Evolutionary conservation across 2,888 invertebrate genomes (phyloP).

Genomic region (Lordiphosa fenestrarum): DNA sequence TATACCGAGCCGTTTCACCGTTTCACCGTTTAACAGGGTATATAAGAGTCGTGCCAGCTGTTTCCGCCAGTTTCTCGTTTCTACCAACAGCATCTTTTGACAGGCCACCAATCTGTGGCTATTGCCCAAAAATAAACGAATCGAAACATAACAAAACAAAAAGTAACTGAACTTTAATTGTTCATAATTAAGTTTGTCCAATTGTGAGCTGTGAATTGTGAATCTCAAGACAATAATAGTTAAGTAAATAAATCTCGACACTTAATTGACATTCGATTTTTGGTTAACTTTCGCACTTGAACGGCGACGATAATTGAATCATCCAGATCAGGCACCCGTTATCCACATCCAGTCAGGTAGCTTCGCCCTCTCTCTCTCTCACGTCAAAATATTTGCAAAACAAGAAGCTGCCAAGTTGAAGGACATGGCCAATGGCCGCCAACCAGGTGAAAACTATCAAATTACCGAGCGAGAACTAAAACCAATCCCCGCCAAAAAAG

Average conservation of each 20-base stretch:
- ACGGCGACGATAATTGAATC: constrained; percentile 1
- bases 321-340: constrained; percentile 45
- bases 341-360: constrained; percentile 14
- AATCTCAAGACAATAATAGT: constrained; percentile 42
- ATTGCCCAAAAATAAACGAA: constrained; percentile 48
- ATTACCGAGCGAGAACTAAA: neutral
- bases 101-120: constrained; percentile 18
- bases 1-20: no score
- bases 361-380: constrained; percentile 6
- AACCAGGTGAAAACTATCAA: constrained; percentile 15
- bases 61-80: constrained; percentile 19
- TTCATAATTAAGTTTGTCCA: constrained; percentile 69
- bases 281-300: constrained; percentile 69
- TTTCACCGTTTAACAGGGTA: no score
- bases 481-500: neutral
- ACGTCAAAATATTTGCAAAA: constrained; percentile 75
- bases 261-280: constrained; percentile 65
- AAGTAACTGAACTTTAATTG: constrained; percentile 69
- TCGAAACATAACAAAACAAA: constrained; percentile 16
- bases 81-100: constrained; percentile 47
- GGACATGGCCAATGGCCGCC: constrained; percentile 48
- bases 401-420: constrained; percentile 59
- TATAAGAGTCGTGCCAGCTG: neutral
- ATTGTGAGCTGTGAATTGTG: constrained; percentile 35
- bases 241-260: constrained; percentile 65